Evolutionary conservation across 2,113 vertebrate species (phyloP).

Genomic region (Onychostoma macrolepis): DNA sequence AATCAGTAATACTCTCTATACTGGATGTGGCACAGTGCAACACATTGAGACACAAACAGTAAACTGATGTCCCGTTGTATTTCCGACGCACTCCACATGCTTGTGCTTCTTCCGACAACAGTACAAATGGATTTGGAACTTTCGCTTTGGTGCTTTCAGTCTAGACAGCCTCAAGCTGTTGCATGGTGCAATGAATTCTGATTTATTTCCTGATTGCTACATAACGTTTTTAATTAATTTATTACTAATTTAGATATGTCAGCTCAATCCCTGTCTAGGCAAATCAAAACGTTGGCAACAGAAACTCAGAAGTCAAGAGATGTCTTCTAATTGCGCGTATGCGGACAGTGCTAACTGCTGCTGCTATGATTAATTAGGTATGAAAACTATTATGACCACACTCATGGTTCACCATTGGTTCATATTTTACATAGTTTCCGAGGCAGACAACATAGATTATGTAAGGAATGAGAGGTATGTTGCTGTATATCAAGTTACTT

Average conservation of each 20-base stretch:
- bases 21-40: too few relatives aligned
- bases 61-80: too few relatives aligned
- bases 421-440: conserved; percentile 43
- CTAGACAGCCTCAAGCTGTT: background rate
- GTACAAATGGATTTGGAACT: background rate
- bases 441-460: conserved; percentile 38
- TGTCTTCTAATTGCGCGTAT: background rate
- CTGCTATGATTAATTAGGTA: background rate
- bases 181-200: background rate
- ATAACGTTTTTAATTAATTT: background rate
- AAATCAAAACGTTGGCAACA: background rate
- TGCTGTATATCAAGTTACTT: conserved; percentile 31
- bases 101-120: too few relatives aligned
- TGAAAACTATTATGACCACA: background rate
- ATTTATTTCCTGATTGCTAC: background rate
- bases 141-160: background rate
- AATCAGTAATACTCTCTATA: too few relatives aligned
- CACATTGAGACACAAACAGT: too few relatives aligned
- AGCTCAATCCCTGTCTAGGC: background rate
- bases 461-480: conserved; percentile 57
- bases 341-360: background rate
- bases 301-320: background rate
- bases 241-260: background rate
- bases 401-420: background rate
- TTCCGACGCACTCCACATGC: too few relatives aligned